Evolutionary conservation across 1,140 invertebrate genomes (phyloP).

Genomic region (Drosophila varians): DNA sequence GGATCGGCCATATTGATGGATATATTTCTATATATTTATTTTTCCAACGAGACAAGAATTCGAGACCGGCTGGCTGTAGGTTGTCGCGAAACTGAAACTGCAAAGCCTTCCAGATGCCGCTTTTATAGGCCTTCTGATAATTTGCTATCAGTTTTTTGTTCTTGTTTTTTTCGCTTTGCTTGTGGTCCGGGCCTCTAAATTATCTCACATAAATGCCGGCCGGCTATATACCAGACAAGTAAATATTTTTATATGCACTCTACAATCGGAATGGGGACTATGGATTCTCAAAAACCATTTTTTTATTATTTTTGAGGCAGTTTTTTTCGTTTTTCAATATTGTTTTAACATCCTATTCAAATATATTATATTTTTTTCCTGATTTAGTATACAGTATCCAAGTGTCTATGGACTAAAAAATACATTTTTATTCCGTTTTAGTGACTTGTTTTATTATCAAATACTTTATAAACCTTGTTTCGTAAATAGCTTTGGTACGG

Average conservation of each 20-base stretch:
- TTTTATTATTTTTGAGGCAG: background rate
- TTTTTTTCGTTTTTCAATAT: background rate
- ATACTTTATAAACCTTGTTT: background rate
- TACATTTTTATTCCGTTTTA: background rate
- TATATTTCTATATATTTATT: slow-evolving; percentile 1
- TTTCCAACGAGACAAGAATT: background rate
- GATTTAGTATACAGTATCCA: slow-evolving; percentile 2
- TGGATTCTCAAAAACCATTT: background rate
- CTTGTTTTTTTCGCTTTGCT: slow-evolving; percentile 30
- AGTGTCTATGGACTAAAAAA: background rate
- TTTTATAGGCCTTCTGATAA: slow-evolving; percentile 58
- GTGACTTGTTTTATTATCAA: slow-evolving; percentile 5
- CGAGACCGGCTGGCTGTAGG: slow-evolving; percentile 22
- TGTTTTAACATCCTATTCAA: background rate
- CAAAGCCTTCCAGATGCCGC: slow-evolving; percentile 8
- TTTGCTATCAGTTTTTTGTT: slow-evolving; percentile 40
- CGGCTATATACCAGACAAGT: slow-evolving; percentile 26
- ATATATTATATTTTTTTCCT: background rate
- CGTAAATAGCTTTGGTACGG: slow-evolving; percentile 1
- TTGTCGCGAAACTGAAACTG: slow-evolving; percentile 51
- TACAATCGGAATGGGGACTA: background rate
- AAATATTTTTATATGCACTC: slow-evolving; percentile 9
- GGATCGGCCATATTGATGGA: slow-evolving; percentile 74
- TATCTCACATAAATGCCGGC: slow-evolving; percentile 43
- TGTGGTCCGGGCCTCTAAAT: slow-evolving; percentile 13